Evolutionary conservation across 2,888 invertebrate species (phyloP).

Genomic region (Drosophila anomalata): DNA sequence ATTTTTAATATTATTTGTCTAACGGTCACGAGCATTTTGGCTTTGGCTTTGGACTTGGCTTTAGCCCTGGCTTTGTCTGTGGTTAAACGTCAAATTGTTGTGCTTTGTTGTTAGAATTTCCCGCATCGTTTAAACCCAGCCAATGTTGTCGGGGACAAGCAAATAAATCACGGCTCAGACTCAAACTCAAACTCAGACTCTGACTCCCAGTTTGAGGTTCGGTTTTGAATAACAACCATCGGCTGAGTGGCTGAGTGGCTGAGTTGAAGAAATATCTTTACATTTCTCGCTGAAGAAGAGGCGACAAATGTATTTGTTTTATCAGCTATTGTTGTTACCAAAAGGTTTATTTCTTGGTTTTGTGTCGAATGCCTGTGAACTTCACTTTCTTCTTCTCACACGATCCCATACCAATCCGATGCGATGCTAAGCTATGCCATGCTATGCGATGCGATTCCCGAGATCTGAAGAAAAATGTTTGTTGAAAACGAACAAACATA

Average conservation of each 20-base stretch:
- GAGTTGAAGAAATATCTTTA: conserved; percentile 58
- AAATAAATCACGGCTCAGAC: conserved; percentile 69
- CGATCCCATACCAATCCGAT: conserved; percentile 28
- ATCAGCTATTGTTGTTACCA: conserved; percentile 68
- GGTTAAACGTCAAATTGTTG: conserved; percentile 72
- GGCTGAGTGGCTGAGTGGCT: not conserved
- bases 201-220: conserved; percentile 7
- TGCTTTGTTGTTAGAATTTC: conserved; percentile 64
- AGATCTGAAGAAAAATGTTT: conserved; percentile 68
- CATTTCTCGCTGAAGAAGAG: conserved; percentile 64
- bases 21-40: conserved; percentile 74
- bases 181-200: not conserved
- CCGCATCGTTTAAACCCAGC: conserved; percentile 75
- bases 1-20: conserved; percentile 78
- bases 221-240: conserved; percentile 61
- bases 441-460: conserved; percentile 9
- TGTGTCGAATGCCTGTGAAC: conserved; percentile 57
- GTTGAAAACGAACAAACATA: conserved; percentile 74
- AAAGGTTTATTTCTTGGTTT: conserved; percentile 60
- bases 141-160: conserved; percentile 70
- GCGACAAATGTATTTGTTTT: conserved; percentile 78
- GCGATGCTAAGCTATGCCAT: not conserved
- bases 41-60: conserved; percentile 29
- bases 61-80: conserved; percentile 59
- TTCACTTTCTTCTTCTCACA: conserved; percentile 74